These are phyloP conservation scores for Idaea aversata DNA, from an alignment of 2,888 invertebrate species.

Conservation along the genomic window DNA sequence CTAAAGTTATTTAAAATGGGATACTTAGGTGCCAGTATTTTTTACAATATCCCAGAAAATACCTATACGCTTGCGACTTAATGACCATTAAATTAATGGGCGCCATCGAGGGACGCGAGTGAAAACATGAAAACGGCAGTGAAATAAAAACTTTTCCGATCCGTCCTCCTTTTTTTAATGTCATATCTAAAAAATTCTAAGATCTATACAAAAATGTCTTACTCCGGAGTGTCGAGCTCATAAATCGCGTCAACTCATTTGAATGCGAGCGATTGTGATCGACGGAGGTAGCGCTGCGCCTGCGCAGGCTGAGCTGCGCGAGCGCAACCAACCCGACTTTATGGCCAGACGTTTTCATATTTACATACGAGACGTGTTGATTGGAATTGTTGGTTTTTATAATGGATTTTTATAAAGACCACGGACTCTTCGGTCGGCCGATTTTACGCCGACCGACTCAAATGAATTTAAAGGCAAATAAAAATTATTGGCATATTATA, in stretches of 20 bases:
- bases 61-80: no score
- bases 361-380: slow-evolving; percentile 1
- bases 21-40: no score
- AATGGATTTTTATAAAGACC: background rate
- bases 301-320: slow-evolving; percentile 34
- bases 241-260: slow-evolving; percentile 73
- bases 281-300: slow-evolving; percentile 34
- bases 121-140: no score
- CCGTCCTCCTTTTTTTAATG: background rate
- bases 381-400: background rate
- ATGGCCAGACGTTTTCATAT: slow-evolving; percentile 22
- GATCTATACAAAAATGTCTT: slow-evolving; percentile 54
- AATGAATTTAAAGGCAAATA: no score
- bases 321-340: slow-evolving; percentile 46
- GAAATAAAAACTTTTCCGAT: background rate
- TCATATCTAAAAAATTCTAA: slow-evolving; percentile 1
- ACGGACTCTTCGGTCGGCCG: background rate
- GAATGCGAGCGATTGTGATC: slow-evolving; percentile 76
- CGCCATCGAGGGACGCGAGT: no score
- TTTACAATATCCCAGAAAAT: no score
- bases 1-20: no score
- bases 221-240: slow-evolving; percentile 63
- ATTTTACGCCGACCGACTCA: background rate
- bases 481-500: no score
- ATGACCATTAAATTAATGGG: no score